Base-by-base conservation (phyloP, 2,797 vertebrate genomes). In the Trachops cirrhosus region DNA sequence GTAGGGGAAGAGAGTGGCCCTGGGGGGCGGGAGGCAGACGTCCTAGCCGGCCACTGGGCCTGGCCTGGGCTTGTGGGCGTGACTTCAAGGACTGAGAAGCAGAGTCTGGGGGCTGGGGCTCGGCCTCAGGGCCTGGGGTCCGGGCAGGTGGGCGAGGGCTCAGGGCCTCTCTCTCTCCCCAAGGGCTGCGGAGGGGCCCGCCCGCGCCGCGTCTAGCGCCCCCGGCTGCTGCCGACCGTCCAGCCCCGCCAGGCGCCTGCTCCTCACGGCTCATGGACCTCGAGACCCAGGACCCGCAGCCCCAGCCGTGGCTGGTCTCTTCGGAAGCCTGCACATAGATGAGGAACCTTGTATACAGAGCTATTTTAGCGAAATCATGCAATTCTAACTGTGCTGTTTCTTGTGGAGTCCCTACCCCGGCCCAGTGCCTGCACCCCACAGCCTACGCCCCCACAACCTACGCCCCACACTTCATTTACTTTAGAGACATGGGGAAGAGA, bases 181-280 rank as follows among this genome's bases (percentile, higher is more conserved):
- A 95, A 98, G 96, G 92, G 95, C 89, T 48, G 19, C 67, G 19
- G 4, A 87, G 71, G 57, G 89, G 75, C 48, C 59, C 41, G 46
- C 86, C 77, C 14, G 80, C 46, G 5, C 91, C 94, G 4, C 92
- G 97, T 94, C 94, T 97, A 3, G 48, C 94, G 92, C 95, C 94
- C 96, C 74, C 21, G 52, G 95, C 10, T 71, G n/a, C 94, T 97
- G 77, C 94, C 74, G 29, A 82, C 68, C 12, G 10, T 92, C 29
- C 57, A 83, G 94, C 90, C 89, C 37, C 3, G 83, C 96, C 97
- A 44, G 97, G 96, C 32, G 6, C 86, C 70, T 73, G 67, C 71
- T 96, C 97, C 3, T 78, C 94, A 88, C 89, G 52, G 12, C 77
- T 77, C 34, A 4, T n/a, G 83, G 88, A 87, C 59, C 26, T 79